Percentiles rank a stretch among this genome's conserved stretches.
These are phyloP conservation scores for Vidua chalybeata DNA, from an alignment of 2,113 vertebrate genomes.

Conservation along the genomic window DNA sequence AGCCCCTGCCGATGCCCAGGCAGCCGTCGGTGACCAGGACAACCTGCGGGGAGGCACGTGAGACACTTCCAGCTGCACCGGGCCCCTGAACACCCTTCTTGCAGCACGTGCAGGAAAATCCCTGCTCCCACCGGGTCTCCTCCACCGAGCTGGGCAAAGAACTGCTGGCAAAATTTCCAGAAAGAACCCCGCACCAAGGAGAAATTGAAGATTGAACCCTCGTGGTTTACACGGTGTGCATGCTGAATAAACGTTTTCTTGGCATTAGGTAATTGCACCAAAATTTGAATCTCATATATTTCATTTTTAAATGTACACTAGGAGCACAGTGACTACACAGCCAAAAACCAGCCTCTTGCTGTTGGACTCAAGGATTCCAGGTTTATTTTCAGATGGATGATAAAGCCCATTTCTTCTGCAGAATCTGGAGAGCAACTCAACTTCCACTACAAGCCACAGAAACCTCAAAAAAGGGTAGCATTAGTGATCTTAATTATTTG, in stretches of 20 bases:
- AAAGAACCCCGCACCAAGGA: background rate
- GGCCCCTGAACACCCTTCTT: background rate
- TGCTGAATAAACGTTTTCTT: background rate
- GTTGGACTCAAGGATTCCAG: background rate
- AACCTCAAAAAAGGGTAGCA: background rate
- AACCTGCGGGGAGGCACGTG: conserved; percentile 72
- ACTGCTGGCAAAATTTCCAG: background rate
- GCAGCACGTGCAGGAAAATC: background rate
- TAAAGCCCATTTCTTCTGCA: background rate
- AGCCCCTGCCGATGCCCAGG: conserved; percentile 93
- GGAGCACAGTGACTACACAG: background rate
- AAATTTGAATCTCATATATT: background rate
- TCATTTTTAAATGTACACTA: background rate
- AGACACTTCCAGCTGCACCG: background rate
- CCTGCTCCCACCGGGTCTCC: rapidly evolving
- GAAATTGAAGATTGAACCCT: background rate
- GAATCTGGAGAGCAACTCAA: background rate
- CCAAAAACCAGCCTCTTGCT: background rate
- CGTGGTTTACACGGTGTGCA: background rate
- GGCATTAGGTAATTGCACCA: background rate
- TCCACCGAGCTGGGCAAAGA: background rate
- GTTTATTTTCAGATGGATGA: background rate
- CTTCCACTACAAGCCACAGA: background rate
- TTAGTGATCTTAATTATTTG: background rate
- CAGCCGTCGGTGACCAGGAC: conserved; percentile 96